phyloP scores from a whole-genome alignment of 2,888 invertebrate genomes.

The Hypomecis punctinalis region DNA sequence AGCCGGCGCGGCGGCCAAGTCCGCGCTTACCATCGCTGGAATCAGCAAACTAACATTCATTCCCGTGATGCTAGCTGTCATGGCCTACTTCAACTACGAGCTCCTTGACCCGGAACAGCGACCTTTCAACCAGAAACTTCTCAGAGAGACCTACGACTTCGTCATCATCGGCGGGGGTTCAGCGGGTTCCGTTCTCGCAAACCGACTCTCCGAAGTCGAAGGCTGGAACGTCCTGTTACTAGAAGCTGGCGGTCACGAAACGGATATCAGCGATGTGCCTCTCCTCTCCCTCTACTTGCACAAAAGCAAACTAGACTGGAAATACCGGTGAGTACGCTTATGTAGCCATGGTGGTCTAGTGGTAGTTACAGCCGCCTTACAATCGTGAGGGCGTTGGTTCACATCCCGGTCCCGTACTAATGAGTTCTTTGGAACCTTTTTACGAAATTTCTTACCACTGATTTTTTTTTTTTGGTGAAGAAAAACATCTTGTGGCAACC shows the following conservation, averaged over 20 bases:
- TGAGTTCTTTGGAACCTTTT: too few relatives aligned
- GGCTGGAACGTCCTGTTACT: conserved; percentile 92
- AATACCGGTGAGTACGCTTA: conserved; percentile 87
- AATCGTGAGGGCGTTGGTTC: too few relatives aligned
- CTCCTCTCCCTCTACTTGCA: conserved; percentile 94
- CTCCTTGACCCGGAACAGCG: conserved; percentile 93
- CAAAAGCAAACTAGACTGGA: conserved; percentile 96
- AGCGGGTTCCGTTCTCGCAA: conserved; percentile 93
- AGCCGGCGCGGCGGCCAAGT: conserved; percentile 88
- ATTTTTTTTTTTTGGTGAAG: too few relatives aligned
- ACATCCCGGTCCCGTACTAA: too few relatives aligned
- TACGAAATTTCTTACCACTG: too few relatives aligned
- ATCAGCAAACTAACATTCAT: conserved; percentile 90
- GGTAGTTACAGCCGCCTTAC: too few relatives aligned
- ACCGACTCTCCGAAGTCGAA: conserved; percentile 90
- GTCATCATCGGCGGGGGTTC: conserved; percentile 93
- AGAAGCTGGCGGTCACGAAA: conserved; percentile 95
- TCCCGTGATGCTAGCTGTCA: conserved; percentile 89
- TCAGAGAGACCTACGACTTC: conserved; percentile 92
- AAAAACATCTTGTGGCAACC: too few relatives aligned
- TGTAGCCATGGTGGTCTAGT: not conserved
- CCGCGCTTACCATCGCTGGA: conserved; percentile 89
- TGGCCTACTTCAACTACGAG: conserved; percentile 94
- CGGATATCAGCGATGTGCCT: conserved; percentile 94
- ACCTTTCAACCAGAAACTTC: conserved; percentile 87